Percentiles rank a stretch among this genome's conserved stretches.
Evolutionary conservation across 2,113 vertebrate genomes (phyloP).

Genomic region (Gavialis gangeticus): DNA sequence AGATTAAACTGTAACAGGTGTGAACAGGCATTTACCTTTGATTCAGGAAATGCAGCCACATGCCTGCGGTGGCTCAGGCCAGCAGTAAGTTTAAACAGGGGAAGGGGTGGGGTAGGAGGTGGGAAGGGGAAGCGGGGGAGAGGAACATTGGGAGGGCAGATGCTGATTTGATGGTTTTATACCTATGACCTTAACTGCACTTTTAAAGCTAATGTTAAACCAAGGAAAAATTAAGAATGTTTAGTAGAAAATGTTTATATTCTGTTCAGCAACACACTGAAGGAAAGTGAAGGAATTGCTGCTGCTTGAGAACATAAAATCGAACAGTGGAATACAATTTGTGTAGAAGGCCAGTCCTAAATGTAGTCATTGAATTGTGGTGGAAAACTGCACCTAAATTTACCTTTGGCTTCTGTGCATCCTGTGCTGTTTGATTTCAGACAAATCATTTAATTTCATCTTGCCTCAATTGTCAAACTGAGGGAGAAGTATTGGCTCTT

Average conservation of each 20-base stretch:
- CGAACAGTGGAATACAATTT: neutral
- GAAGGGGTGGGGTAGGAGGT: too few species aligned
- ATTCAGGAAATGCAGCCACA: too few species aligned
- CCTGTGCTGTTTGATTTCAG: slow-evolving; percentile 25
- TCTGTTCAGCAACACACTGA: neutral
- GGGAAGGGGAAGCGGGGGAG: neutral
- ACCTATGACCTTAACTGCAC: neutral
- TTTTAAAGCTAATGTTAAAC: slow-evolving; percentile 17
- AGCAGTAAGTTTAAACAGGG: too few species aligned
- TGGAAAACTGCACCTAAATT: neutral
- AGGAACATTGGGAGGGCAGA: neutral
- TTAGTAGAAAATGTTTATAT: neutral
- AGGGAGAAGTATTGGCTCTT: neutral
- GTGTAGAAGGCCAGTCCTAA: neutral
- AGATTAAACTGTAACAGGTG: too few species aligned
- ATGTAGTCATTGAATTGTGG: neutral
- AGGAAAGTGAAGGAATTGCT: neutral
- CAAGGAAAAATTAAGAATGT: neutral
- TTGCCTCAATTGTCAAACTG: slow-evolving; percentile 28
- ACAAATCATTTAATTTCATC: slow-evolving; percentile 53
- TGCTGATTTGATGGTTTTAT: neutral
- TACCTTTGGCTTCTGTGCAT: neutral
- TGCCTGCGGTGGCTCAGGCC: too few species aligned
- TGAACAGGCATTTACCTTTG: too few species aligned
- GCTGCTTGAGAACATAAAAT: neutral